Base-by-base conservation (phyloP, 2,888 invertebrate species). In the Linyphia triangularis region DNA sequence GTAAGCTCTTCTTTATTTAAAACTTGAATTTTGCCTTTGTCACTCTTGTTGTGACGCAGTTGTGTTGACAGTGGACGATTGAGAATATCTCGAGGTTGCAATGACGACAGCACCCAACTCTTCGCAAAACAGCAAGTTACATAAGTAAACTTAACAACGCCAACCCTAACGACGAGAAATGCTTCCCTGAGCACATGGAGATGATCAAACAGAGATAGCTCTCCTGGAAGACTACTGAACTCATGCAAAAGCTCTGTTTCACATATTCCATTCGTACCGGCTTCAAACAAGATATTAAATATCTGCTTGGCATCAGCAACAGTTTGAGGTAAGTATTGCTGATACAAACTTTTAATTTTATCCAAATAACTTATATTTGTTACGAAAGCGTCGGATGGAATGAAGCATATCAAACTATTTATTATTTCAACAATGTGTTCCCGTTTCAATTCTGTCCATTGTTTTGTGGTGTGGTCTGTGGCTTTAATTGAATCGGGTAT, bases 241-340 rank as follows among this genome's bases (percentile, higher is more conserved):
- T 67, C 59, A 13, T 67, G 13, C 88, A 73, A 82, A 22, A 88
- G 40, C n/a, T 40, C 40, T 37, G n/a, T 69, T 43, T 88, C 81
- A 0, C 61, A 13, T 10, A 75, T 26, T 75, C 88, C 88, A 1
- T 30, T 24, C 7, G 13, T 19, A 5, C 30, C 40, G 33, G 67
- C 7, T 28, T 30, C 3, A 40, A 24, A 69, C 19, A 82, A 61
- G 9, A 19, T 7, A 59, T 26, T 13, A 77, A 88, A 88, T n/a
- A 88, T 75, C 26, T 3, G 9, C 43, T 70, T 81, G 5, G 81
- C 88, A 33, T 88, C 88, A 10, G 22, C 16, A 26, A 82, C 37
- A 7, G 82, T 75, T 33, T 88, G 28, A 10, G 59, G 22, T 33
- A 30, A 40, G 61, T 70, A 77, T 0, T 63, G n/a, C 13, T 61